Evolutionary conservation across 2,113 vertebrate species (phyloP).

Genomic region (Anoura caudifer): DNA sequence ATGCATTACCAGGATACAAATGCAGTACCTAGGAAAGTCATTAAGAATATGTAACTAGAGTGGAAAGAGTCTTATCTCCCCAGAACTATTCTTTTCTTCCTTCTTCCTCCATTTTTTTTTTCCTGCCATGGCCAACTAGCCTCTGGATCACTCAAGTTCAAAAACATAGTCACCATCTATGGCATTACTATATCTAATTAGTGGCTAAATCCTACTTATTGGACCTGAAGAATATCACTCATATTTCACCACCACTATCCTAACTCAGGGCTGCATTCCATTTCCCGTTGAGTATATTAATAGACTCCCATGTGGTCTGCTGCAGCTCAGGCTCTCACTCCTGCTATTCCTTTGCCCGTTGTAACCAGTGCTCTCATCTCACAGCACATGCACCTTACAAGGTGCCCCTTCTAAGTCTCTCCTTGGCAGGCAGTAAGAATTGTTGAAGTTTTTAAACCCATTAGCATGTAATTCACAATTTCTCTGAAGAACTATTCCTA

Average conservation of each 20-base stretch:
- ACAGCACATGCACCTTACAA: not conserved
- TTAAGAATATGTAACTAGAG: not conserved
- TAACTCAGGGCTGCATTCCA: not conserved
- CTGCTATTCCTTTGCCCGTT: not conserved
- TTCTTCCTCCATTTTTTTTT: not conserved
- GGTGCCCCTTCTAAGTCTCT: not conserved
- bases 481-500: not conserved
- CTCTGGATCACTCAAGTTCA: not conserved
- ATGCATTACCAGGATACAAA: not conserved
- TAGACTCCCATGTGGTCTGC: not conserved
- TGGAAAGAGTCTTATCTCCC: not conserved
- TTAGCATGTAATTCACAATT: conserved; percentile 9
- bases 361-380: not conserved
- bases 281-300: not conserved
- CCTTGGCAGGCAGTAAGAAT: not conserved
- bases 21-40: not conserved
- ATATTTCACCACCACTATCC: not conserved
- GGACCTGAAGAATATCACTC: not conserved
- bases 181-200: not conserved
- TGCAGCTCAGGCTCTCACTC: not conserved
- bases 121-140: not conserved
- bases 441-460: not conserved
- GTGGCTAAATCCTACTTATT: not conserved
- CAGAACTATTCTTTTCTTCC: not conserved
- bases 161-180: not conserved